A percentile compares a stretch with the other conserved stretches of the same genome.
Conservation (phyloP, 2,888 invertebrate species). For the Yponomeuta plumbellus region DNA sequence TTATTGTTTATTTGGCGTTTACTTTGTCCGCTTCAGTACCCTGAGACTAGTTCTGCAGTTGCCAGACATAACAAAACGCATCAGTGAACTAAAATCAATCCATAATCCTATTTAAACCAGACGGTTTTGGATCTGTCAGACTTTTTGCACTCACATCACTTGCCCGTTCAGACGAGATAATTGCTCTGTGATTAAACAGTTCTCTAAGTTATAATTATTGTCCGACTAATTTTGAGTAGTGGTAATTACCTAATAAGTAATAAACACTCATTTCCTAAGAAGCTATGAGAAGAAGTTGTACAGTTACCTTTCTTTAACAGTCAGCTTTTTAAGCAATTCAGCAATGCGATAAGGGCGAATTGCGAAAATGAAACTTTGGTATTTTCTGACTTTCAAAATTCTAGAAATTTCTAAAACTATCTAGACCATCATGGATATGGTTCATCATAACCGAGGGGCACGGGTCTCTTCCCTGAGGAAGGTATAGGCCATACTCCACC, state of each 20-base stretch:
- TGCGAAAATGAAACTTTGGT: too few species aligned
- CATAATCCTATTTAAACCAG: conserved; percentile 53
- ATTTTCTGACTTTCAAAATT: too few species aligned
- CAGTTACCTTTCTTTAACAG: too few species aligned
- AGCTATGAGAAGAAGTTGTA: neutral
- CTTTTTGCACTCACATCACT: conserved; percentile 7
- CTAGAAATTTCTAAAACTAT: too few species aligned
- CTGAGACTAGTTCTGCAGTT: conserved; percentile 4
- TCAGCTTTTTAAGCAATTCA: too few species aligned
- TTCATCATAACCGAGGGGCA: too few species aligned
- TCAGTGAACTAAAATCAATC: conserved; percentile 46
- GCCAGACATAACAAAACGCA: conserved; percentile 46
- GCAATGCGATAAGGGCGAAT: too few species aligned
- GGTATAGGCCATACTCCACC: too few species aligned
- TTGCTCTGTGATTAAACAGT: neutral
- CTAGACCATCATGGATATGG: too few species aligned
- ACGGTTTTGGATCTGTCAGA: conserved; percentile 5
- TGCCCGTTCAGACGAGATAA: neutral
- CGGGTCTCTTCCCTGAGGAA: too few species aligned
- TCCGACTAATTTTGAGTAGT: neutral
- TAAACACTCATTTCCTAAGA: neutral
- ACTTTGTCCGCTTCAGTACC: neutral
- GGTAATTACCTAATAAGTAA: neutral
- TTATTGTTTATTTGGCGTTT: too few species aligned
- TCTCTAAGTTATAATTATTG: neutral